Evolutionary conservation across 2,113 vertebrate genomes (phyloP).

Genomic region (Hemicordylus capensis): DNA sequence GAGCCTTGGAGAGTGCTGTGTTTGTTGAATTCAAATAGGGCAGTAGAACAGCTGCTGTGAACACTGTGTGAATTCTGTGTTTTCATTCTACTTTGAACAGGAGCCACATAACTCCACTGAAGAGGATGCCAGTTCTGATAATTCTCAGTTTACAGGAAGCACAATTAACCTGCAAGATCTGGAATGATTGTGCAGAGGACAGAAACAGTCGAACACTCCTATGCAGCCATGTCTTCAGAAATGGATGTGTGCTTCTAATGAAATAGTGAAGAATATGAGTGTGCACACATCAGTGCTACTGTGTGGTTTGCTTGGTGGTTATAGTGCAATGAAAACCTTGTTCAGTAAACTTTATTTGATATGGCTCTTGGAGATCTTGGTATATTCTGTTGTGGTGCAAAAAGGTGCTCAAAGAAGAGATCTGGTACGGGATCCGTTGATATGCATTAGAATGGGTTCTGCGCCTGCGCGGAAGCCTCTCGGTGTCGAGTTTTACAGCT

Average conservation of each 20-base stretch:
- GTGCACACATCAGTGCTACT: constrained; percentile 27
- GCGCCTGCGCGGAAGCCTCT: no score
- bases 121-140: constrained; percentile 85
- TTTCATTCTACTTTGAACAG: constrained; percentile 70
- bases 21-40: no score
- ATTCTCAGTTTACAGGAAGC: constrained; percentile 90
- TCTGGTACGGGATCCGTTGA: no score
- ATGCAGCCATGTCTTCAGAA: constrained; percentile 31
- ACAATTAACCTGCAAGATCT: constrained; percentile 94
- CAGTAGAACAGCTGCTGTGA: neutral
- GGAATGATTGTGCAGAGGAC: constrained; percentile 76
- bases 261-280: constrained; percentile 11
- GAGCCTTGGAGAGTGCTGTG: neutral
- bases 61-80: neutral
- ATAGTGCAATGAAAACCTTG: constrained; percentile 22
- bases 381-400: constrained; percentile 41
- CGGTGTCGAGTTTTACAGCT: no score
- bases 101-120: constrained; percentile 86
- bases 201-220: constrained; percentile 39
- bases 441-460: no score
- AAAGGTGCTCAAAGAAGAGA: neutral
- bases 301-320: constrained; percentile 12
- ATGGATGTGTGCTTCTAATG: constrained; percentile 42
- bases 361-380: constrained; percentile 51
- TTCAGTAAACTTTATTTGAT: constrained; percentile 51